phyloP scores from a whole-genome alignment of 2,797 vertebrate species.

The Eupleurogrammus muticus region DNA sequence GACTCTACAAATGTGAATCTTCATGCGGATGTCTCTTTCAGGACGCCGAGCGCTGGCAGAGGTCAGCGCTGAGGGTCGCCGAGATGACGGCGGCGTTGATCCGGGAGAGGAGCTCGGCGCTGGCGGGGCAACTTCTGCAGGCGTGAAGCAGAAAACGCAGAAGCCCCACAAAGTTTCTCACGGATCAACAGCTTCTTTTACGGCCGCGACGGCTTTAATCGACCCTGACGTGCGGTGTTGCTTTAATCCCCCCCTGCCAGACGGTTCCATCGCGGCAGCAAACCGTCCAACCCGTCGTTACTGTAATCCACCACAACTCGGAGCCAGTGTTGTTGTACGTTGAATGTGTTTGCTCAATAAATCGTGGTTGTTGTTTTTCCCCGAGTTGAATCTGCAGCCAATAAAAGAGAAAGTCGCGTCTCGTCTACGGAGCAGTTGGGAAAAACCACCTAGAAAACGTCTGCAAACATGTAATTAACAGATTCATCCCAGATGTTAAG shows the following conservation, averaged over 20 bases:
- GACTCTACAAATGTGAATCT: too few relatives aligned
- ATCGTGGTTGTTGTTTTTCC: background rate
- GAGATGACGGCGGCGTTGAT: slow-evolving; percentile 77
- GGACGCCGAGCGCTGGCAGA: slow-evolving; percentile 75
- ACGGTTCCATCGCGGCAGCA: background rate
- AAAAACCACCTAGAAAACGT: background rate
- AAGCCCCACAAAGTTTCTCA: slow-evolving; percentile 2
- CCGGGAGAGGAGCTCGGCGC: slow-evolving; percentile 74
- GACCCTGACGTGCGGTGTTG: background rate
- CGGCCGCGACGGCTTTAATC: background rate
- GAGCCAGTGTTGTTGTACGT: background rate
- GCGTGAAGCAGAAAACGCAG: slow-evolving; percentile 65
- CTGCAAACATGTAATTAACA: background rate
- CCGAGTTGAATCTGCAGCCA: background rate
- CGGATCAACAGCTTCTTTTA: background rate
- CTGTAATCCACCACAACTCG: background rate
- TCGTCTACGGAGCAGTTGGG: background rate
- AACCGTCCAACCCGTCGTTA: background rate
- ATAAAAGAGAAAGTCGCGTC: background rate
- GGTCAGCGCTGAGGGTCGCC: slow-evolving; percentile 67
- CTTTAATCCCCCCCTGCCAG: background rate
- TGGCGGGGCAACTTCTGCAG: slow-evolving; percentile 83
- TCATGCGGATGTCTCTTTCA: too few relatives aligned
- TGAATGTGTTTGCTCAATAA: background rate
- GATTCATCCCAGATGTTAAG: background rate